Conservation (phyloP, 1,140 invertebrate genomes). For the Aphidius ervi region DNA sequence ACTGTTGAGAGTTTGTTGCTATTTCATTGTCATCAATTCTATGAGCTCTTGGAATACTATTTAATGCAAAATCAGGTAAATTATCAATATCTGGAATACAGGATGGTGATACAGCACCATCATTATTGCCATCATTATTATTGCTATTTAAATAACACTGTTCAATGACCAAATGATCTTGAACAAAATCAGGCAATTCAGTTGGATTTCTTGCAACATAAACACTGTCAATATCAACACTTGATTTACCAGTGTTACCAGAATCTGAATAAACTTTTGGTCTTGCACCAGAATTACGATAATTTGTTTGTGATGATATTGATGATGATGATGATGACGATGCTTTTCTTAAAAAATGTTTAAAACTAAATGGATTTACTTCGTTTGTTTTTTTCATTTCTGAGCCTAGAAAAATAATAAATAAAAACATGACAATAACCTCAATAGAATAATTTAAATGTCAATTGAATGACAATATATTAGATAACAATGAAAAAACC, state of each 20-base stretch:
- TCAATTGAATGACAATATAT: too few relatives aligned
- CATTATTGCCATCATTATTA: constrained; percentile 6
- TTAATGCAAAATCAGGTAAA: constrained; percentile 53
- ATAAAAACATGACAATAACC: too few relatives aligned
- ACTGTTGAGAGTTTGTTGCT: constrained; percentile 25
- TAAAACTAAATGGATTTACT: constrained; percentile 76
- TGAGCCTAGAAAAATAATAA: too few relatives aligned
- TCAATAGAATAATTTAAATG: too few relatives aligned
- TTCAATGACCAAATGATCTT: constrained; percentile 60
- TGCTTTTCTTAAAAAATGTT: constrained; percentile 67
- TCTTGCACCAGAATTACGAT: constrained; percentile 55
- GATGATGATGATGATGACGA: too few relatives aligned
- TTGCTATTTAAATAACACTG: constrained; percentile 51
- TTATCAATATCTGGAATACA: constrained; percentile 46
- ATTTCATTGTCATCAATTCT: constrained; percentile 29
- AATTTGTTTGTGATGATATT: constrained; percentile 34
- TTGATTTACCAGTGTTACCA: constrained; percentile 27
- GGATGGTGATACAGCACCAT: constrained; percentile 19
- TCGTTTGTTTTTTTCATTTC: constrained; percentile 37
- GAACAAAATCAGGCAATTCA: constrained; percentile 59
- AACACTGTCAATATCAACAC: constrained; percentile 33
- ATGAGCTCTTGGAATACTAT: constrained; percentile 35
- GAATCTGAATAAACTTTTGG: constrained; percentile 54
- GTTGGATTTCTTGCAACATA: constrained; percentile 48
- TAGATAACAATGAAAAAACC: too few relatives aligned